phyloP scores from a whole-genome alignment of 2,888 invertebrate genomes.

The Autographa gamma region DNA sequence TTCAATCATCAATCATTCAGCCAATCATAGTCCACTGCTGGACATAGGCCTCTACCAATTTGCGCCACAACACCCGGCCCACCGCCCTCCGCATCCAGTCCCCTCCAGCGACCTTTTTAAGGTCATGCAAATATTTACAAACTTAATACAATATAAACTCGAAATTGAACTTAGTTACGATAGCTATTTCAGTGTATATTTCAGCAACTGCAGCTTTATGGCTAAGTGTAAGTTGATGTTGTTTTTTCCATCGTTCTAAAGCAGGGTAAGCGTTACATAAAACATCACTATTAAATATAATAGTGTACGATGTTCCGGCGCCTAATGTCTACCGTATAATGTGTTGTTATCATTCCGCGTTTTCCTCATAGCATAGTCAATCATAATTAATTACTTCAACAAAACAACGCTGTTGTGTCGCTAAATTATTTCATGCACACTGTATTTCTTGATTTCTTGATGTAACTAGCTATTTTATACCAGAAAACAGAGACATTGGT shows the following conservation, averaged over 20 bases:
- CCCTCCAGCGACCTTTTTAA: too few relatives aligned
- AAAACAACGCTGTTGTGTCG: conserved; percentile 35
- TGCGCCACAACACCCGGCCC: too few relatives aligned
- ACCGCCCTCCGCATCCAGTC: too few relatives aligned
- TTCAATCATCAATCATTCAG: too few relatives aligned
- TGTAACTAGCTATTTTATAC: background rate
- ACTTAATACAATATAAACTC: too few relatives aligned
- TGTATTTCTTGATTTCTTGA: background rate
- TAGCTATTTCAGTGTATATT: too few relatives aligned
- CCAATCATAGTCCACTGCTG: too few relatives aligned
- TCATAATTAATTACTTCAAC: conserved; percentile 39
- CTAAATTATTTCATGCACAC: conserved; percentile 17
- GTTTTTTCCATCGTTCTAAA: background rate
- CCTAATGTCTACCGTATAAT: conserved; percentile 40
- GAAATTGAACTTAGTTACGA: too few relatives aligned
- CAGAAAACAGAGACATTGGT: background rate
- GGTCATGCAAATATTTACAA: too few relatives aligned
- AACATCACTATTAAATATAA: conserved; percentile 15
- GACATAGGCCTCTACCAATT: too few relatives aligned
- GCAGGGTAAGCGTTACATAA: conserved; percentile 3
- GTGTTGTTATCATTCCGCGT: conserved; percentile 43
- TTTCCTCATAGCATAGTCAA: conserved; percentile 41
- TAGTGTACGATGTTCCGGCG: conserved; percentile 32
- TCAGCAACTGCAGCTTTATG: background rate
- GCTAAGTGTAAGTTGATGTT: background rate